A percentile compares a stretch with the other conserved stretches of the same genome.
Evolutionary conservation across 2,113 vertebrate species (phyloP).

Genomic region (Oncorhynchus masou): DNA sequence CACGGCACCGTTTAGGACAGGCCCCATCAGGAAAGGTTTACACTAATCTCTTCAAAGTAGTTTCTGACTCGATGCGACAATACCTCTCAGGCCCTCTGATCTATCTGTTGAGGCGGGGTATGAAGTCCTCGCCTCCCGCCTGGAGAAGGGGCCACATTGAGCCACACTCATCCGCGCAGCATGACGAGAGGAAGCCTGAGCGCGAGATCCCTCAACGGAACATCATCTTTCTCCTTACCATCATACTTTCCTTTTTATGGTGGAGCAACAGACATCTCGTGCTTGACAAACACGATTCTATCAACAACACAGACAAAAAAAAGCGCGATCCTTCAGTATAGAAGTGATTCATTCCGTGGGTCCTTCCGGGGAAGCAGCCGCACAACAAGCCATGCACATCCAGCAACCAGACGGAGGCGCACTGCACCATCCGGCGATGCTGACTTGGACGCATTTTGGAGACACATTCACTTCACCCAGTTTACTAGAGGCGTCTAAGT

Average conservation of each 20-base stretch:
- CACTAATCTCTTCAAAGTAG: slow-evolving; percentile 34
- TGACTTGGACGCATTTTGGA: background rate
- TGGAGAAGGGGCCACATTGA: background rate
- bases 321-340: slow-evolving; percentile 25
- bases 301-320: slow-evolving; percentile 5
- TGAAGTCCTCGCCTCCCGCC: slow-evolving; percentile 15
- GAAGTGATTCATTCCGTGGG: slow-evolving; percentile 32
- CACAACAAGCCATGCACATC: background rate
- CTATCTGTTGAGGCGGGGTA: slow-evolving; percentile 23
- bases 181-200: slow-evolving; percentile 9
- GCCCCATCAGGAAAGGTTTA: slow-evolving; percentile 22
- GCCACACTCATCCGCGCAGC: background rate
- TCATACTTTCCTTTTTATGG: background rate
- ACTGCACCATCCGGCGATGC: background rate
- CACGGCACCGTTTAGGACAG: background rate
- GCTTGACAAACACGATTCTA: background rate
- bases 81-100: slow-evolving; percentile 13
- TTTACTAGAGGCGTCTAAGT: slow-evolving; percentile 1
- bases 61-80: slow-evolving; percentile 21
- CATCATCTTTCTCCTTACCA: background rate
- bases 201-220: background rate
- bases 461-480: slow-evolving; percentile 1
- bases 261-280: background rate
- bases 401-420: background rate
- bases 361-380: background rate